Evolutionary conservation across 2,113 vertebrate genomes (phyloP).

Genomic region (Baryphthengus martii): DNA sequence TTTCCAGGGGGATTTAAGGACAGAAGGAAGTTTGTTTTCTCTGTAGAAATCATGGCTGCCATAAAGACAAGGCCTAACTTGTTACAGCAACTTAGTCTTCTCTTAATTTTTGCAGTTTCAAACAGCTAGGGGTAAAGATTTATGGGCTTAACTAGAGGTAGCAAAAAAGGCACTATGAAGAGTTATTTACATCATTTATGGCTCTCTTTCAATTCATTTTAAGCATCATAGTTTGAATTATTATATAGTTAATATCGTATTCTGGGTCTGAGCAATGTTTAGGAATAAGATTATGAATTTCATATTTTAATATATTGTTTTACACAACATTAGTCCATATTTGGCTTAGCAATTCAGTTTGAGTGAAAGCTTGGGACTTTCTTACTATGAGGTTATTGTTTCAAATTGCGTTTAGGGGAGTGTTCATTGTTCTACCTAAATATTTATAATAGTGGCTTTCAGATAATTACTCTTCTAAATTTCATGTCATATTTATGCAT

Average conservation of each 20-base stretch:
- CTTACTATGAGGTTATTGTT: background rate
- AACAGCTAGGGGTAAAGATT: background rate
- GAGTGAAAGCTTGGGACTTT: background rate
- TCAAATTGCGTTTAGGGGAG: background rate
- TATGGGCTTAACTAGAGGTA: background rate
- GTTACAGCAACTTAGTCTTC: background rate
- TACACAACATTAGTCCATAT: background rate
- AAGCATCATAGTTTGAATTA: background rate
- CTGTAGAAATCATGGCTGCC: background rate
- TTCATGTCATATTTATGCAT: background rate
- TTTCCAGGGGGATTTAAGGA: background rate
- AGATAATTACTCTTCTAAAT: background rate
- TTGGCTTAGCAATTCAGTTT: background rate
- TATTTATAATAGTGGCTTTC: background rate
- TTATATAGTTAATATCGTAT: background rate
- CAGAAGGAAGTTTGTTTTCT: background rate
- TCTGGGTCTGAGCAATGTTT: background rate
- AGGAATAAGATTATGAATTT: background rate
- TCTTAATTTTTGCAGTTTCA: background rate
- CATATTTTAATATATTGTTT: background rate
- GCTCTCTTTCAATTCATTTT: background rate
- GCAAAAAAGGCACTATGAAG: background rate
- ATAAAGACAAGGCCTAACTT: background rate
- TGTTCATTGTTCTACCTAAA: background rate
- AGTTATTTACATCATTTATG: background rate